phyloP scores from a whole-genome alignment of 2,113 vertebrate genomes.

The Tragelaphus imberbis region DNA sequence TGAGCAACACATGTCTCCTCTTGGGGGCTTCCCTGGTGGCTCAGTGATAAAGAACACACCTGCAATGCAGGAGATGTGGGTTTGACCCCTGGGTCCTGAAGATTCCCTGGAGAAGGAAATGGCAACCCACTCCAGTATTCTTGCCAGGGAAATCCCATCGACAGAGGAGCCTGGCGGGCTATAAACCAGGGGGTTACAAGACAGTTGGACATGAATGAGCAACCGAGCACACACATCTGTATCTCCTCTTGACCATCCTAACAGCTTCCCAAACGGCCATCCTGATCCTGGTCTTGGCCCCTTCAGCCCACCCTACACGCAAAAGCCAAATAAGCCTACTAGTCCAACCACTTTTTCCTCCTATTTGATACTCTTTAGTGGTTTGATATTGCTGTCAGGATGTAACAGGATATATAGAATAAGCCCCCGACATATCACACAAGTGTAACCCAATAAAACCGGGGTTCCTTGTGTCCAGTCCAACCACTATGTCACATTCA shows the following conservation, averaged over 20 bases:
- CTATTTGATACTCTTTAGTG: not conserved
- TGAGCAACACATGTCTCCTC: not conserved
- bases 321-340: not conserved
- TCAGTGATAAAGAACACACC: not conserved
- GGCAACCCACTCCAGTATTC: not conserved
- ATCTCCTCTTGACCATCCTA: not conserved
- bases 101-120: not conserved
- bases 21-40: not conserved
- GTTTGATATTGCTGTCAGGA: not conserved
- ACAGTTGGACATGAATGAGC: accelerated
- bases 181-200: not conserved
- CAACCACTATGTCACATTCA: not conserved
- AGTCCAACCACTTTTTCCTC: not conserved
- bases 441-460: not conserved
- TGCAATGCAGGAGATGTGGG: not conserved
- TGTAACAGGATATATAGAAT: not conserved
- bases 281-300: not conserved
- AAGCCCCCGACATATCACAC: not conserved
- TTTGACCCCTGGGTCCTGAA: not conserved
- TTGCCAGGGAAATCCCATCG: not conserved
- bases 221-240: not conserved
- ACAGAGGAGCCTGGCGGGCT: not conserved
- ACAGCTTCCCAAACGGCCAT: not conserved
- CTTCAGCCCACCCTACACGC: not conserved
- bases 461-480: not conserved